phyloP scores from a whole-genome alignment of 2,797 vertebrate genomes.

The Parambassis ranga region DNA sequence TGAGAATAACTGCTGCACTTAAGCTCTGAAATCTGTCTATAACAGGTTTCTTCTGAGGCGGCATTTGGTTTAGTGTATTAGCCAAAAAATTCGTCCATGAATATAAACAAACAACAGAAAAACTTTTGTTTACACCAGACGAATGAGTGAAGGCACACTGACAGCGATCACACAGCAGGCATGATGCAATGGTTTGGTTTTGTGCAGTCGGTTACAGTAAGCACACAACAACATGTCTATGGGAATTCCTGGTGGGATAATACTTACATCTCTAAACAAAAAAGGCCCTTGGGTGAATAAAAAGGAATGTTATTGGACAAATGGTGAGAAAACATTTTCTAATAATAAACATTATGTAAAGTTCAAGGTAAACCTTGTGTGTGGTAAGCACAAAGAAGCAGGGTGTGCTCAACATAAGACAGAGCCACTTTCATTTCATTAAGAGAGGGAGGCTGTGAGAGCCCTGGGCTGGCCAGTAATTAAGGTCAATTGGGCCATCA shows the following conservation, averaged over 20 bases:
- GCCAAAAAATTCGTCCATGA: slow-evolving; percentile 14
- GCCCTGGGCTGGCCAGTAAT: slow-evolving; percentile 72
- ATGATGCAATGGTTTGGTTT: slow-evolving; percentile 36
- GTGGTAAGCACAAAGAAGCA: slow-evolving; percentile 56
- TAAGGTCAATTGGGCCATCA: slow-evolving; percentile 81
- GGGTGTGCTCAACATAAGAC: slow-evolving; percentile 59
- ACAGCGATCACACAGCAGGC: slow-evolving; percentile 36
- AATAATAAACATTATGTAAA: slow-evolving; percentile 36
- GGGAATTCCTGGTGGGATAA: slow-evolving; percentile 20
- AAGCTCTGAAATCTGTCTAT: slow-evolving; percentile 33
- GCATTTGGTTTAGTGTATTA: slow-evolving; percentile 13
- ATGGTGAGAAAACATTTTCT: slow-evolving; percentile 46
- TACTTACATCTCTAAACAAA: slow-evolving; percentile 69
- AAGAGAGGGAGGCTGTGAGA: slow-evolving; percentile 57
- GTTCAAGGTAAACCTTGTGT: slow-evolving; percentile 40
- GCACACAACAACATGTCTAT: slow-evolving; percentile 40
- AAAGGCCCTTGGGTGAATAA: slow-evolving; percentile 62
- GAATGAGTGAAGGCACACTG: slow-evolving; percentile 18
- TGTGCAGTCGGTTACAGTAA: slow-evolving; percentile 53
- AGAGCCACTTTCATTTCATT: slow-evolving; percentile 74
- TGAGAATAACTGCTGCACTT: slow-evolving; percentile 27
- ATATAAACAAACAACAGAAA: background rate
- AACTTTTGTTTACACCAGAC: slow-evolving; percentile 1
- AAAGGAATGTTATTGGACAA: slow-evolving; percentile 44
- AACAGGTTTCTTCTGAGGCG: slow-evolving; percentile 14